Percentiles rank a stretch among this genome's conserved stretches.
phyloP scores from a whole-genome alignment of 1,140 invertebrate genomes.

The Meloidogyne exigua region DNA sequence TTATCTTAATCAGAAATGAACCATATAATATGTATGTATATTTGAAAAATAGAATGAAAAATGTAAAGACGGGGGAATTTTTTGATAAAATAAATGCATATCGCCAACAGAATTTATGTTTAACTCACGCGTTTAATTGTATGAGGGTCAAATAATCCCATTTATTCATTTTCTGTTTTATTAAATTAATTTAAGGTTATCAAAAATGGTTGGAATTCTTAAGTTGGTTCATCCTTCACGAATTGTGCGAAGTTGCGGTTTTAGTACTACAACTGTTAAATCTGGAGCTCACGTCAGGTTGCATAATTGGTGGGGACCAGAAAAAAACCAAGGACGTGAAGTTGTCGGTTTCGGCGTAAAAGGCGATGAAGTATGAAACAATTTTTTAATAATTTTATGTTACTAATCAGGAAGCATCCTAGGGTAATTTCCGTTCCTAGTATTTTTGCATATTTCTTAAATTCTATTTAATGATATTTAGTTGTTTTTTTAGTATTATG shows the following conservation, averaged over 20 bases:
- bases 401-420: background rate
- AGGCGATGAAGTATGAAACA: slow-evolving; percentile 50
- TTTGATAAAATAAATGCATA: too few relatives aligned
- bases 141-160: too few relatives aligned
- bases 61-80: too few relatives aligned
- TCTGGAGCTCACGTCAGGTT: background rate
- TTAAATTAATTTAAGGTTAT: too few relatives aligned
- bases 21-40: too few relatives aligned
- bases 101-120: too few relatives aligned
- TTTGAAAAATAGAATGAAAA: too few relatives aligned
- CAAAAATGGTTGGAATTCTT: background rate
- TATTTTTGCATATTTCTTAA: background rate
- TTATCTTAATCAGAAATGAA: too few relatives aligned
- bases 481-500: slow-evolving; percentile 50
- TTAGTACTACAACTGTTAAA: background rate
- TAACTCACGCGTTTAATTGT: too few relatives aligned
- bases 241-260: background rate
- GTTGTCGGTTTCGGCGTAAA: slow-evolving; percentile 54
- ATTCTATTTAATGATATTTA: too few relatives aligned
- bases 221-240: background rate
- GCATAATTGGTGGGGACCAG: slow-evolving; percentile 54
- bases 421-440: too few relatives aligned
- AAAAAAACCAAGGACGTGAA: slow-evolving; percentile 59
- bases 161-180: too few relatives aligned
- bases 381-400: slow-evolving; percentile 18